Conservation (phyloP, 2,113 vertebrate genomes). For the Etheostoma spectabile region DNA sequence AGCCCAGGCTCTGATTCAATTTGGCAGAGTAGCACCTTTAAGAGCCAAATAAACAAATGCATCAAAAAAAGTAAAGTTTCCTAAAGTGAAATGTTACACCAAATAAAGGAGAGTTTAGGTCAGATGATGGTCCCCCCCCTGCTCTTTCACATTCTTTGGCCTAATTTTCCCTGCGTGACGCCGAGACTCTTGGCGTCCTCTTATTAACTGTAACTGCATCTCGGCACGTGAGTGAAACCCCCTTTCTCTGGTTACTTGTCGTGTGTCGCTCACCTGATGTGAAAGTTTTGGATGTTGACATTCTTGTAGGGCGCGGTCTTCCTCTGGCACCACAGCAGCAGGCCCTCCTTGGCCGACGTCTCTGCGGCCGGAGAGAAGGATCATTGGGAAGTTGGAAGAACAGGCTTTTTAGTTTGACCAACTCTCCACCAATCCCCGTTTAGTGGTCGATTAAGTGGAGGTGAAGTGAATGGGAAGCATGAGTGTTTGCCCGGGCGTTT, state of each 20-base stretch:
- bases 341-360: slow-evolving; percentile 98
- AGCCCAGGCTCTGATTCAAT: neutral
- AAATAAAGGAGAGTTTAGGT: neutral
- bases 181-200: neutral
- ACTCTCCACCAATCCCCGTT: slow-evolving; percentile 60
- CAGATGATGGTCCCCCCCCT: neutral
- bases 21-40: neutral
- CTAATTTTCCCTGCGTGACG: neutral
- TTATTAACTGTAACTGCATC: neutral
- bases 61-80: neutral
- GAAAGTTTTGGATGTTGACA: slow-evolving; percentile 99
- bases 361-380: slow-evolving; percentile 81
- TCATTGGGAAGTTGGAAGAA: slow-evolving; percentile 39
- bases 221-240: neutral
- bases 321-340: slow-evolving; percentile 98
- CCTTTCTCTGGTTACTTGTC: neutral
- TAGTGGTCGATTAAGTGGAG: slow-evolving; percentile 57
- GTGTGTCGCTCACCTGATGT: slow-evolving; percentile 91
- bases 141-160: neutral
- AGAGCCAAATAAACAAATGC: neutral
- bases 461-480: slow-evolving; percentile 53
- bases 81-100: neutral
- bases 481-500: slow-evolving; percentile 36
- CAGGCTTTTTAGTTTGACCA: slow-evolving; percentile 52
- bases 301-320: slow-evolving; percentile 99